Evolutionary conservation across 2,797 vertebrate species (phyloP).

Genomic region (Hipposideros larvatus): DNA sequence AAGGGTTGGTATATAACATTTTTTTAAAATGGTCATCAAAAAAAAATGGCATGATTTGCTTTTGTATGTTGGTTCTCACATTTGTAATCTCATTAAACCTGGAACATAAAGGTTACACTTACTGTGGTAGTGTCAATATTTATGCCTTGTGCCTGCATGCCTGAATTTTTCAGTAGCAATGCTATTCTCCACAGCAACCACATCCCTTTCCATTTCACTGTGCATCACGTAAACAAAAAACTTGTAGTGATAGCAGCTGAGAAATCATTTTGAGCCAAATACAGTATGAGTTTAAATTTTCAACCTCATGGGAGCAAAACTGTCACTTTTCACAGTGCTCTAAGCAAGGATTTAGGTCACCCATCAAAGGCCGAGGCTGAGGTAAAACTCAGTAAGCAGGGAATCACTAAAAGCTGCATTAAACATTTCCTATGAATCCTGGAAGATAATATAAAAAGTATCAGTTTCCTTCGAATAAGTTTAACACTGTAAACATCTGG

Average conservation of each 20-base stretch:
- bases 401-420: neutral
- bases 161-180: neutral
- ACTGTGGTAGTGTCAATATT: neutral
- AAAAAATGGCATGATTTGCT: neutral
- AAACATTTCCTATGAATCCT: neutral
- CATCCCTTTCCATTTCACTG: neutral
- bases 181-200: neutral
- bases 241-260: neutral
- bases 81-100: neutral
- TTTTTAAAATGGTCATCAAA: neutral
- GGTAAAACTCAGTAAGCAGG: neutral
- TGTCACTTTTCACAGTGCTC: neutral
- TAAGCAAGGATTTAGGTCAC: conserved; percentile 9
- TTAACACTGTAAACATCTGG: neutral
- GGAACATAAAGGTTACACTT: neutral
- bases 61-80: neutral
- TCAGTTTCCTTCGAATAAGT: neutral
- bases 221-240: conserved; percentile 18
- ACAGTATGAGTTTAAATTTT: conserved; percentile 11
- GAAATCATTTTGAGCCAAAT: conserved; percentile 55
- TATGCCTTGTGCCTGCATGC: neutral
- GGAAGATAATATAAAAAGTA: neutral
- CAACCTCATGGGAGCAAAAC: neutral
- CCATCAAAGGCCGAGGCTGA: neutral
- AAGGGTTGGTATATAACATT: neutral